A percentile compares a stretch with the other conserved stretches of the same genome.
These are phyloP conservation scores for Rotaria magnacalcarata DNA, from an alignment of 2,888 invertebrate genomes.

Conservation along the genomic window DNA sequence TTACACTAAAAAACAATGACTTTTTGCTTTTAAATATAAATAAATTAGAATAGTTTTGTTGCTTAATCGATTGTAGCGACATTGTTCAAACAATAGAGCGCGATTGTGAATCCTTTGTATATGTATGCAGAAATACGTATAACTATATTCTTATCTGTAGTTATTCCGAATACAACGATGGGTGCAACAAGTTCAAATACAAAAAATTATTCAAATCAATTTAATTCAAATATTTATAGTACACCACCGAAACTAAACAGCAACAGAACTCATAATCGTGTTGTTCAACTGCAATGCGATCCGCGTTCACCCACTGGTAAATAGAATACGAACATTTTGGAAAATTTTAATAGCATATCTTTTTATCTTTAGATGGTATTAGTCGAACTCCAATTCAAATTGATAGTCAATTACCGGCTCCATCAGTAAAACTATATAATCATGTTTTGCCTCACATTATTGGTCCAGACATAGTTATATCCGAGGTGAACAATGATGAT, in stretches of 20 bases:
- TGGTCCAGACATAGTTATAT: not conserved
- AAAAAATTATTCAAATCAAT: not conserved
- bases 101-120: not conserved
- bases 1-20: not conserved
- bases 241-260: conserved; percentile 5
- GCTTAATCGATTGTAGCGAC: not conserved
- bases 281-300: conserved; percentile 7
- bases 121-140: no score
- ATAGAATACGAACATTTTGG: not conserved
- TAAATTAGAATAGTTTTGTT: not conserved
- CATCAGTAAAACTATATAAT: not conserved
- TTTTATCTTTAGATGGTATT: not conserved
- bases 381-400: conserved; percentile 30
- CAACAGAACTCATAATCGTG: not conserved
- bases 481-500: not conserved
- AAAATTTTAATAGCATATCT: not conserved
- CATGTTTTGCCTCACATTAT: not conserved
- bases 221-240: not conserved
- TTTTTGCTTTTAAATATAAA: not conserved
- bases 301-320: not conserved
- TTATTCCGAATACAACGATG: not conserved
- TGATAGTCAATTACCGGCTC: not conserved
- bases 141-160: not conserved
- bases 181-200: not conserved
- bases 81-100: not conserved